Conservation (phyloP, 2,888 invertebrate species). For the Chloromyia formosa region DNA sequence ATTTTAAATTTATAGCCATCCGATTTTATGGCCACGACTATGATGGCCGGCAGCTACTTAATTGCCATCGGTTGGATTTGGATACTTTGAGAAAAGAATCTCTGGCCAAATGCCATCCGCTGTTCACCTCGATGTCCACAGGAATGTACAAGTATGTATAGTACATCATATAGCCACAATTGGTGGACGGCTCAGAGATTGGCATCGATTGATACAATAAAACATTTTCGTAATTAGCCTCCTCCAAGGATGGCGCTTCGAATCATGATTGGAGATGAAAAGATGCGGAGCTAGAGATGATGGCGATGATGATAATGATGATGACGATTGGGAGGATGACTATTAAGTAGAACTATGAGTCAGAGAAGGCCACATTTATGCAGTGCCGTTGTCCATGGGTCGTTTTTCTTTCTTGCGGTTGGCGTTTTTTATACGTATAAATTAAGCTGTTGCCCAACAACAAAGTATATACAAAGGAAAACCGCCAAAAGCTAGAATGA, state of each 20-base stretch:
- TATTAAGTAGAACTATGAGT: no score
- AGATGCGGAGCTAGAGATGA: not conserved
- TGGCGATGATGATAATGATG: not conserved
- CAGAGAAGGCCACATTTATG: no score
- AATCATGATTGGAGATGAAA: not conserved
- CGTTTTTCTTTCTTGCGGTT: no score
- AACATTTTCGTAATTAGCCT: constrained; percentile 16
- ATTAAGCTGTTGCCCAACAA: no score
- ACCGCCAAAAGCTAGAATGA: no score
- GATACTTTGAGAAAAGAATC: not conserved
- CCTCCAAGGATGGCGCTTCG: constrained; percentile 19
- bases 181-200: not conserved
- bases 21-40: constrained; percentile 15
- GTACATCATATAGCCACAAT: no score
- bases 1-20: constrained; percentile 17
- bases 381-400: no score
- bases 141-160: no score
- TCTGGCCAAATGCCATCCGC: not conserved
- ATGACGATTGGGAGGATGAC: no score
- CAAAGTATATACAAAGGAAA: no score
- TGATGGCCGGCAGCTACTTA: constrained; percentile 18
- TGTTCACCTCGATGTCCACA: no score
- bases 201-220: constrained; percentile 13
- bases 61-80: constrained; percentile 3
- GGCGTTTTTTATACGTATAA: no score